Percentiles rank a stretch among this genome's conserved stretches.
Evolutionary conservation across 2,797 vertebrate species (phyloP).

Genomic region (Denticeps clupeoides): DNA sequence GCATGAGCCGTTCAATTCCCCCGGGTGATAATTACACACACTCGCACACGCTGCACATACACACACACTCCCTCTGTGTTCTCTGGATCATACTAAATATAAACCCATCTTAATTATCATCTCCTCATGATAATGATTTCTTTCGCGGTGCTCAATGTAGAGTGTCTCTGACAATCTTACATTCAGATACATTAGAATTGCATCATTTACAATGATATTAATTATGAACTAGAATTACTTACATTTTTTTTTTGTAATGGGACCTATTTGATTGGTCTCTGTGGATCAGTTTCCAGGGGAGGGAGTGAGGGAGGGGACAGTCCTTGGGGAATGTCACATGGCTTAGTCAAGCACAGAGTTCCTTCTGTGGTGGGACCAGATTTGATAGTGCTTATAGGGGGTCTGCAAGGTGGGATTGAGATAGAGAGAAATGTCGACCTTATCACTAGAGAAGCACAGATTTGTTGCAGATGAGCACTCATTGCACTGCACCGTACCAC

Average conservation of each 20-base stretch:
- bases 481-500: no score
- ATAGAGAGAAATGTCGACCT: neutral
- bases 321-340: no score
- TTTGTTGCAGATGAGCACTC: no score
- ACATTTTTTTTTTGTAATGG: conserved; percentile 45
- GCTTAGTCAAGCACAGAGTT: no score
- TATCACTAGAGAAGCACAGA: neutral
- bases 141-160: conserved; percentile 7
- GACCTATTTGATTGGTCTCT: conserved; percentile 41
- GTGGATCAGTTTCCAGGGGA: conserved; percentile 18
- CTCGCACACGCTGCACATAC: neutral
- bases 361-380: no score
- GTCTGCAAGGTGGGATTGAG: neutral
- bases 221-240: no score
- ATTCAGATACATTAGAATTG: no score
- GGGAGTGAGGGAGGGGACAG: neutral
- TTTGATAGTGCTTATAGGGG: neutral
- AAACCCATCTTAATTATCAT: conserved; percentile 14
- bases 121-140: conserved; percentile 15
- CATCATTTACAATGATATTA: no score
- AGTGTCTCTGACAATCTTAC: no score
- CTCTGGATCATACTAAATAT: conserved; percentile 18
- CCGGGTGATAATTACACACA: conserved; percentile 28
- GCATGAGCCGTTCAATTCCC: conserved; percentile 21
- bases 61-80: conserved; percentile 9